These are phyloP conservation scores for Oithona nana DNA, from an alignment of 2,888 invertebrate species.

Conservation along the genomic window DNA sequence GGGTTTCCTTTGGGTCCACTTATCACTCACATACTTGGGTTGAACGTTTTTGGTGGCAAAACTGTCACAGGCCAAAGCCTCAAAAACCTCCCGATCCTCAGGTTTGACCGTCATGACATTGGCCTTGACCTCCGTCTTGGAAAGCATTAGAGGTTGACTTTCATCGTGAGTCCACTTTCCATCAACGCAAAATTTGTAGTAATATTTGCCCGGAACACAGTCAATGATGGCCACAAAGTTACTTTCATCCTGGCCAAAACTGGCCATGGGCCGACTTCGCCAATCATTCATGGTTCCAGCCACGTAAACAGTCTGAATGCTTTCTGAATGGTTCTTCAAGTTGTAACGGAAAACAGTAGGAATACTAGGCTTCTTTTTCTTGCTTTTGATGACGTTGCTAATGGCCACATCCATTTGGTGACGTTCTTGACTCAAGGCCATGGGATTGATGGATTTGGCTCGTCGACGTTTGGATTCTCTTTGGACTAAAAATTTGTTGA, in stretches of 20 bases:
- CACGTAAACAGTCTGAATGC: background rate
- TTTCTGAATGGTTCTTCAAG: background rate
- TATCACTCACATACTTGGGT: background rate
- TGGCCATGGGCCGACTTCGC: background rate
- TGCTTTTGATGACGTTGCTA: no score
- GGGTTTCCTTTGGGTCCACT: constrained; percentile 9
- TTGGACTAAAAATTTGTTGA: no score
- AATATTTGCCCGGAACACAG: background rate
- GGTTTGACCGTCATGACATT: constrained; percentile 77
- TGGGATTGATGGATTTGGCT: background rate
- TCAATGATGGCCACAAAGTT: constrained; percentile 3
- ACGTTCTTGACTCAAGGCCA: background rate
- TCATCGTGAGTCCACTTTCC: background rate
- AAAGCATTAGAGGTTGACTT: background rate
- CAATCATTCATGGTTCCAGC: constrained; percentile 10
- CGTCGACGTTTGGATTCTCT: no score
- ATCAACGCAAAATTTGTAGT: constrained; percentile 7
- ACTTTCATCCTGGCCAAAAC: background rate
- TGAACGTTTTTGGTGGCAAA: background rate
- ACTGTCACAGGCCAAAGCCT: constrained; percentile 83
- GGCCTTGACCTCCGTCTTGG: constrained; percentile 43
- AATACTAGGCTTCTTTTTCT: background rate
- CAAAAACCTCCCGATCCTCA: constrained; percentile 92
- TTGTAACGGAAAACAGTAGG: constrained; percentile 9
- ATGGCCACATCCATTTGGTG: background rate